Evolutionary conservation across 2,797 vertebrate species (phyloP).

Genomic region (Lycodopsis pacificus): DNA sequence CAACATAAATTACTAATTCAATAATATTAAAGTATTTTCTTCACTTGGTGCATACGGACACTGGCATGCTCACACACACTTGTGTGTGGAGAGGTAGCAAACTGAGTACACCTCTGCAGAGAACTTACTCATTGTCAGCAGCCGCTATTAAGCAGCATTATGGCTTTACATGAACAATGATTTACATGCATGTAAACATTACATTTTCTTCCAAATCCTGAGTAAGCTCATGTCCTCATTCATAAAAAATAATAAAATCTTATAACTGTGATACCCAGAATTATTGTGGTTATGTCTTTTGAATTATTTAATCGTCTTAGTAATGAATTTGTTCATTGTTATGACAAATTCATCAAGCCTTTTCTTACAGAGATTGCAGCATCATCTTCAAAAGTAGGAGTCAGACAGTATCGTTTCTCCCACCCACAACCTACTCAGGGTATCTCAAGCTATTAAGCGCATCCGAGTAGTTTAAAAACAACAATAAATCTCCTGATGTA

Average conservation of each 20-base stretch:
- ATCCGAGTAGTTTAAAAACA: constrained; percentile 49
- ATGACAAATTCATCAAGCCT: background rate
- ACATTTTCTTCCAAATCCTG: background rate
- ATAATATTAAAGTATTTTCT: background rate
- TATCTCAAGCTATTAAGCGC: constrained; percentile 24
- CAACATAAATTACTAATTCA: background rate
- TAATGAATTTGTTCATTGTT: background rate
- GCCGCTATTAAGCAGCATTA: constrained; percentile 1
- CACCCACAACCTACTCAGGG: background rate
- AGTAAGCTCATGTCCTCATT: background rate
- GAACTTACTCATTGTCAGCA: background rate
- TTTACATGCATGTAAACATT: background rate
- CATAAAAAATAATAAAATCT: background rate
- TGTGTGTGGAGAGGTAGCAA: background rate
- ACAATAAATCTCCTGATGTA: constrained; percentile 58
- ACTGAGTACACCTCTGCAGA: background rate
- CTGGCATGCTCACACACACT: background rate
- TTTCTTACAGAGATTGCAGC: background rate
- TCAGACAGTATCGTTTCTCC: constrained; percentile 1
- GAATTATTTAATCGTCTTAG: constrained; percentile 1
- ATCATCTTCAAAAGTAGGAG: background rate
- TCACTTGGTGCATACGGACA: background rate
- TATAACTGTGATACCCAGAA: background rate
- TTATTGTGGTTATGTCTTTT: background rate
- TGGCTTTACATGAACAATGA: background rate